Base-by-base conservation (phyloP, 2,113 vertebrate species). In the Thalassoma bifasciatum region DNA sequence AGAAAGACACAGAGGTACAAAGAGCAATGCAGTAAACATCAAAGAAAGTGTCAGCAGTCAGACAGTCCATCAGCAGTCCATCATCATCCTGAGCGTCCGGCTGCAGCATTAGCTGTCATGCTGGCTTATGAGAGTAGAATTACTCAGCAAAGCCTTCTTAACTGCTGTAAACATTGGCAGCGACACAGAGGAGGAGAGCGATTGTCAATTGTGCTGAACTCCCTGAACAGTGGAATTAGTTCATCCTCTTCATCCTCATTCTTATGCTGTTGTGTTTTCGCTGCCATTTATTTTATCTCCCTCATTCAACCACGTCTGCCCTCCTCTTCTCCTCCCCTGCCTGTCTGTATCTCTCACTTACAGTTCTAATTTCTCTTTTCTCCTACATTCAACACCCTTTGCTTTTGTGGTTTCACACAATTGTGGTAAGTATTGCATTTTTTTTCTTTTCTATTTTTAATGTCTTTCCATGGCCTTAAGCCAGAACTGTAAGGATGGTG, bases 91-190 rank as follows among this genome's bases (percentile, higher is more conserved):
- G 61, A 73, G 63, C 4, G 77, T 66, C 81, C 66, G 81, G 72
- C 75, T 77, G 71, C 66, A 76, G 83, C 68, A 73, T 86, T 83
- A 80, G 81, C 73, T 58, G 58, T 71, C 71, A 77, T 37, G 75
- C 60, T 10, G 51, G 72, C 83, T 88, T 88, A 86, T 84, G 84
- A 85, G 82, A 88, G 84, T 54, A 67, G 84, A 87, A 82, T 88
- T 86, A 90, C 73, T 79, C 74, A 14, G 81, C 79, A 91, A 91
- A 92, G 76, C 85, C 85, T 74, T 67, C 82, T 91, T 86, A 87
- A 56, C 72, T 26, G 52, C 67, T 69, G 60, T 70, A 77, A 84
- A 90, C 57, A 72, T 46, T 50, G 74, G 79, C 69, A 82, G 23
- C 2, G 62, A 77, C 61, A 53, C 42, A 76, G 64, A 76, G 68